Base-by-base conservation (phyloP, 1,140 invertebrate species). In the Apis cerana region DNA sequence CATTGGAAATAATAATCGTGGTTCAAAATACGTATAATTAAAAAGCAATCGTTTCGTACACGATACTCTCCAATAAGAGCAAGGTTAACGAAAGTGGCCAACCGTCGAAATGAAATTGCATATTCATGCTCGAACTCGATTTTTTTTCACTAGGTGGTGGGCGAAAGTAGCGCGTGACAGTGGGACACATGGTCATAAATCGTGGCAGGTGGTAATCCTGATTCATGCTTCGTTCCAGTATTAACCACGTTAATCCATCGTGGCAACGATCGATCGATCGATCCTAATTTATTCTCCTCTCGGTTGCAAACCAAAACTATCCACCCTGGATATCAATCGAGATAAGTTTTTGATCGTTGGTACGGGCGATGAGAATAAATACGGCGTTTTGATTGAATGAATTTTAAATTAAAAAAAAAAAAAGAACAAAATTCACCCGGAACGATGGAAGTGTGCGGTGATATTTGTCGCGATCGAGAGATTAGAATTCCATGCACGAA, bases 31-130 rank as follows among this genome's bases (percentile, higher is more conserved):
- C 15, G 8, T 50, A 27, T 11, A 52, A 64, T 52, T 17, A 52
- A 3, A 13, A 15, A 21, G 19, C 1, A 15, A 64, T 21, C 27
- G 1, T 33, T 48, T 48, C 33, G 64, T 12, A n/a, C 10, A 10
- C 56, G 27, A 7, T 48, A 43, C 68, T 5, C 4, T 21, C 33
- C 3, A 43, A 43, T 43, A 43, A 2, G 5, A 43, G 33, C 0
- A 43, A 43, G 7, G 33, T 0, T 43, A 7, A 43, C 33, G 33
- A 43, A 43, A 43, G 54, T 75, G 71, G 72, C 56, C 82, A 85
- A 74, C 86, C 90, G 88, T 88, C 89, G 90, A 43, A 43, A 88
- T 75, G 68, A 87, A 89, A 91, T 89, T 91, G 85, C 85, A 90
- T 91, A 91, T 91, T 91, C 90, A 91, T 91, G 88, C 83, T 9